These are phyloP conservation scores for Porites divaricata DNA, from an alignment of 92 coral and sea anemone species.

Conservation along the genomic window DNA sequence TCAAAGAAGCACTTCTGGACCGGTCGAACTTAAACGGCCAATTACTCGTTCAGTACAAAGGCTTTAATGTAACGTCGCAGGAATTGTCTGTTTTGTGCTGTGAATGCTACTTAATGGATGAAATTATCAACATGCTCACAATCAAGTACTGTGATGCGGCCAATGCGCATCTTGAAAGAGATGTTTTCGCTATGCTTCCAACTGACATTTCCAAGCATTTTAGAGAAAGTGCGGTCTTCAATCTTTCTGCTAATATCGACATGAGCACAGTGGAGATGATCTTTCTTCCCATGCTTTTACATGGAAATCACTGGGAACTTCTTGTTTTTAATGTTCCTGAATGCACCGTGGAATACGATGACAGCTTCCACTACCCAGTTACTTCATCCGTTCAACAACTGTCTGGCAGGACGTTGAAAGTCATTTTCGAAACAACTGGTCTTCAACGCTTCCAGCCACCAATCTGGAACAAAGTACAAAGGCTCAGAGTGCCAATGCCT, in stretches of 20 bases:
- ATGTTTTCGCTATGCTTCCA: conserved; percentile 21
- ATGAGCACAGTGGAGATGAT: no score
- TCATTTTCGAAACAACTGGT: conserved; percentile 1
- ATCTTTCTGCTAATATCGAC: no score
- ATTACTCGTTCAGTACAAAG: conserved; percentile 3
- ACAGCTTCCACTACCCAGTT: conserved; percentile 29
- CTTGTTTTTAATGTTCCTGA: no score
- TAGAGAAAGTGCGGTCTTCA: no score
- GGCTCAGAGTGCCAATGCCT: conserved; percentile 47
- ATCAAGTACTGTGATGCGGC: conserved; percentile 28
- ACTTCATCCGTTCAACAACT: neutral
- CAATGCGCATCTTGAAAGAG: no score
- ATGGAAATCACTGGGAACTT: no score
- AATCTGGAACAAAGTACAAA: conserved; percentile 8
- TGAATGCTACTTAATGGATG: conserved; percentile 37
- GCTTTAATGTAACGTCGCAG: conserved; percentile 32
- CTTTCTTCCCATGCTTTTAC: no score
- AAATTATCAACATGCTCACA: conserved; percentile 17
- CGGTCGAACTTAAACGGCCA: conserved; percentile 10
- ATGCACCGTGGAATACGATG: conserved; percentile 23
- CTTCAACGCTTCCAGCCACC: neutral
- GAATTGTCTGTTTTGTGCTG: conserved; percentile 34
- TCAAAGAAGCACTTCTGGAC: conserved; percentile 30
- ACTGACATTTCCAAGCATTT: no score
- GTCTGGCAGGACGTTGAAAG: neutral